Evolutionary conservation across 1,140 invertebrate genomes (phyloP).

Genomic region (Nautilus pompilius): DNA sequence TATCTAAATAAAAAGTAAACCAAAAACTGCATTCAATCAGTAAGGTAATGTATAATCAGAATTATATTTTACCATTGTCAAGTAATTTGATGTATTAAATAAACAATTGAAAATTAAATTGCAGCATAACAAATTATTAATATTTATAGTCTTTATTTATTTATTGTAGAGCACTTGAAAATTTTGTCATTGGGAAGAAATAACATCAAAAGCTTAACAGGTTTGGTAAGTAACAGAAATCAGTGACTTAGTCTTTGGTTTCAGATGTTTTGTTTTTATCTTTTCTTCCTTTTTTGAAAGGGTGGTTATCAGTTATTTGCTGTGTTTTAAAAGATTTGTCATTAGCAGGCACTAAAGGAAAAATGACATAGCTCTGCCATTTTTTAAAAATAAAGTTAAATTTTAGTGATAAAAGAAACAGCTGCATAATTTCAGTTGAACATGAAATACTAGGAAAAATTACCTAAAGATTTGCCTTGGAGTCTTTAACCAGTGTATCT

Average conservation of each 20-base stretch:
- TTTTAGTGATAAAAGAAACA: too few relatives aligned
- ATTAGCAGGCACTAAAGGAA: too few relatives aligned
- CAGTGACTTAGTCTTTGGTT: neutral
- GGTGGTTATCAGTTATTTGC: neutral
- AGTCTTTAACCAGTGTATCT: too few relatives aligned
- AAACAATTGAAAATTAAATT: too few relatives aligned
- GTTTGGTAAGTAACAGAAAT: conserved; percentile 48
- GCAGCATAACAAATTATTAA: too few relatives aligned
- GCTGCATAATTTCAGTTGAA: too few relatives aligned
- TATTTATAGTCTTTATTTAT: too few relatives aligned
- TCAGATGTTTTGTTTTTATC: neutral
- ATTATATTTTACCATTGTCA: neutral
- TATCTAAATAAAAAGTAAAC: neutral
- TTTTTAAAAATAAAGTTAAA: too few relatives aligned
- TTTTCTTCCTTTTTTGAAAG: neutral
- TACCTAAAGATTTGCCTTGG: too few relatives aligned
- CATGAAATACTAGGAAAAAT: too few relatives aligned
- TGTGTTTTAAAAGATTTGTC: neutral
- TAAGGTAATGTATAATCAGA: neutral
- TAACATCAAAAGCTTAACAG: conserved; percentile 79
- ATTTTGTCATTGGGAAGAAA: conserved; percentile 85
- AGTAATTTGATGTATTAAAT: too few relatives aligned
- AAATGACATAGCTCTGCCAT: too few relatives aligned
- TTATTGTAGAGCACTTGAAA: conserved; percentile 67
- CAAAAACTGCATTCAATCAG: neutral